These are phyloP conservation scores for Drosophila recens DNA, from an alignment of 2,888 invertebrate genomes.

Conservation along the genomic window DNA sequence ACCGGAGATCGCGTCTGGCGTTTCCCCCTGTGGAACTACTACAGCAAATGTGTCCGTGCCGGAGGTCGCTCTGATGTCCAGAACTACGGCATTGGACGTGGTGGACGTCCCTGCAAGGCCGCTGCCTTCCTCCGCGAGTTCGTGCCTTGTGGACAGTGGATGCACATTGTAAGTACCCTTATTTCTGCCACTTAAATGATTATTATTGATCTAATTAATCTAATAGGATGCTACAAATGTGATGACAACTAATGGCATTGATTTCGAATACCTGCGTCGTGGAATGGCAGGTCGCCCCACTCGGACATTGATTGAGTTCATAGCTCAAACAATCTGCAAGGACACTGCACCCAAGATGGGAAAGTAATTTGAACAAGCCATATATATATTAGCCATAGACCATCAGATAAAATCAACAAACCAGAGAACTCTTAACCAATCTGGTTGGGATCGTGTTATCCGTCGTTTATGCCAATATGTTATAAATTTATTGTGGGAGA, in stretches of 20 bases:
- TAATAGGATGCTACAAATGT: constrained; percentile 90
- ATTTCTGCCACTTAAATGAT: accelerated
- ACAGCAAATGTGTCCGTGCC: constrained; percentile 86
- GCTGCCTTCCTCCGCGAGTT: constrained; percentile 92
- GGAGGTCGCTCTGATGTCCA: constrained; percentile 86
- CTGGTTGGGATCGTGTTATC: constrained; percentile 6
- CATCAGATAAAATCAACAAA: constrained; percentile 1
- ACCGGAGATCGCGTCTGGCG: constrained; percentile 94
- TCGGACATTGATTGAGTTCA: constrained; percentile 90
- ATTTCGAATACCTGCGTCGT: constrained; percentile 87
- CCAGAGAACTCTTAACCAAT: constrained; percentile 1
- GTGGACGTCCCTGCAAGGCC: constrained; percentile 89
- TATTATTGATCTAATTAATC: background rate
- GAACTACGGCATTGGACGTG: constrained; percentile 86
- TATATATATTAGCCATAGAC: background rate
- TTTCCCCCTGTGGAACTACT: constrained; percentile 93
- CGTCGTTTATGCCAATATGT: constrained; percentile 10
- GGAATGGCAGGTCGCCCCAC: constrained; percentile 93
- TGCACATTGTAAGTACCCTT: constrained; percentile 88
- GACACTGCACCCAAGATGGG: constrained; percentile 81
- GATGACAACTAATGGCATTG: constrained; percentile 88
- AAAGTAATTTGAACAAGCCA: constrained; percentile 35
- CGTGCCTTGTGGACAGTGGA: constrained; percentile 90
- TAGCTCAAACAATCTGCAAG: constrained; percentile 87
- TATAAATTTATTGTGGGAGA: constrained; percentile 15